phyloP scores from a whole-genome alignment of 1,140 invertebrate species.

The Dendroctonus ponderosae region DNA sequence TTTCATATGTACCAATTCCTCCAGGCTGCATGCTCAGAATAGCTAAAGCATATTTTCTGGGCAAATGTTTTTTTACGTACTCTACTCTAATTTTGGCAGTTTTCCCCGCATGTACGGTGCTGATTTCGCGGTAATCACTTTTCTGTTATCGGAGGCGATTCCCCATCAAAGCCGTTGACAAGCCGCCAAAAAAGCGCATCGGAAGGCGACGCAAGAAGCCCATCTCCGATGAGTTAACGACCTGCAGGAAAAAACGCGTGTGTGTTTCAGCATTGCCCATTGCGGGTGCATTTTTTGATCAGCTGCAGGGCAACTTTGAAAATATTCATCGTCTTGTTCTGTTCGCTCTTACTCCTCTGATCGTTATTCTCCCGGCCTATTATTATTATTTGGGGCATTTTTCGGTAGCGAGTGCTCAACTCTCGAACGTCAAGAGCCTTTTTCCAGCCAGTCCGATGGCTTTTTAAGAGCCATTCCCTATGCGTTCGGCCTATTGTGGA shows the following conservation, averaged over 20 bases:
- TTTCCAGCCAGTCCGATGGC: constrained; percentile 1
- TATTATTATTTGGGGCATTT: too few relatives aligned
- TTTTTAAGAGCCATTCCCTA: constrained; percentile 6
- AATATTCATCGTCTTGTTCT: too few relatives aligned
- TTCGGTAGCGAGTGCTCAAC: too few relatives aligned
- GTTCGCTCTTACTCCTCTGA: too few relatives aligned
- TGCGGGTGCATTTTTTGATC: too few relatives aligned
- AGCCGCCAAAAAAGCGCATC: constrained; percentile 29
- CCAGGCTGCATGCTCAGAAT: too few relatives aligned
- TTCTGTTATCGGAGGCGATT: constrained; percentile 24
- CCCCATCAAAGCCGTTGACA: constrained; percentile 26
- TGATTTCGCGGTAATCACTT: constrained; percentile 17
- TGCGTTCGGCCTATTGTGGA: constrained; percentile 13
- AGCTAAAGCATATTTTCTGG: too few relatives aligned
- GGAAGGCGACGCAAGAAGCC: constrained; percentile 18
- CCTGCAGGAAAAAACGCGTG: constrained; percentile 13
- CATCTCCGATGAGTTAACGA: constrained; percentile 14
- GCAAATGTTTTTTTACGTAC: background rate
- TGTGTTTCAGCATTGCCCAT: background rate
- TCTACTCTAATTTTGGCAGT: background rate
- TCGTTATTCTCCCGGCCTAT: too few relatives aligned
- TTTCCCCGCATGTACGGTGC: background rate
- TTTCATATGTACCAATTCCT: too few relatives aligned
- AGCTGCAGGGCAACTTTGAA: too few relatives aligned
- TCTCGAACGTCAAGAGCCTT: background rate